Percentiles rank a stretch among this genome's conserved stretches.
Conservation (phyloP, 2,888 invertebrate species). For the Eupithecia vulgata region DNA sequence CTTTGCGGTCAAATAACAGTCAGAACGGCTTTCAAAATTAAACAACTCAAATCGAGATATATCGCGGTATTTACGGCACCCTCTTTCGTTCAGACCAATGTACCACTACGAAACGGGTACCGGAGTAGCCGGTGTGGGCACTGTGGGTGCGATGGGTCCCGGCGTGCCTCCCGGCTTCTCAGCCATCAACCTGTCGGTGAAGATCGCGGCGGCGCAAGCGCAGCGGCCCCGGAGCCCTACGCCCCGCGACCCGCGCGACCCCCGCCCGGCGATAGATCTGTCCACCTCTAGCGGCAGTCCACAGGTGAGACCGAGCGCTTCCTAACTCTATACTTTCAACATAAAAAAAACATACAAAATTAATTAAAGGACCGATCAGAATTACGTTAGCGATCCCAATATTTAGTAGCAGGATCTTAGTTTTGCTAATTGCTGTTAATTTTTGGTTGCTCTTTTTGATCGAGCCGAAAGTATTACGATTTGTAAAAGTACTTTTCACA, state of each 20-base stretch:
- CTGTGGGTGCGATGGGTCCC: constrained; percentile 86
- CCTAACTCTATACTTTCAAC: constrained; percentile 22
- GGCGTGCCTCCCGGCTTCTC: constrained; percentile 90
- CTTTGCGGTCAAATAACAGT: constrained; percentile 23
- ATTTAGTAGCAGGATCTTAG: constrained; percentile 26
- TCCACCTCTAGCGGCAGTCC: constrained; percentile 95
- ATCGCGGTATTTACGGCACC: constrained; percentile 35
- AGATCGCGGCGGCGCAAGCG: constrained; percentile 90
- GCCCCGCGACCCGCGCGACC: constrained; percentile 90
- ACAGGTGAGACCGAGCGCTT: constrained; percentile 84
- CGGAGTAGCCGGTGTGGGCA: constrained; percentile 84
- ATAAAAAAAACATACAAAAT: constrained; percentile 3
- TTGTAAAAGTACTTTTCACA: constrained; percentile 67
- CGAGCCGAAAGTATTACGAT: constrained; percentile 31
- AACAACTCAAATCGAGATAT: not conserved
- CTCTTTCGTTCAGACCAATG: constrained; percentile 87
- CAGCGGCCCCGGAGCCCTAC: constrained; percentile 89
- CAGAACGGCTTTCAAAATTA: constrained; percentile 15
- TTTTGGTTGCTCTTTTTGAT: constrained; percentile 38
- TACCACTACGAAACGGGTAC: constrained; percentile 89
- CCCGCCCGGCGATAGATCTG: constrained; percentile 92
- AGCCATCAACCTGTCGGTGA: constrained; percentile 93
- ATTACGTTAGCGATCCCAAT: constrained; percentile 21
- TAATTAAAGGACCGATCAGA: constrained; percentile 15
- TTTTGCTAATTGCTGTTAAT: constrained; percentile 35